Evolutionary conservation across 2,888 invertebrate genomes (phyloP).

Genomic region (Drosophila meridionalis): DNA sequence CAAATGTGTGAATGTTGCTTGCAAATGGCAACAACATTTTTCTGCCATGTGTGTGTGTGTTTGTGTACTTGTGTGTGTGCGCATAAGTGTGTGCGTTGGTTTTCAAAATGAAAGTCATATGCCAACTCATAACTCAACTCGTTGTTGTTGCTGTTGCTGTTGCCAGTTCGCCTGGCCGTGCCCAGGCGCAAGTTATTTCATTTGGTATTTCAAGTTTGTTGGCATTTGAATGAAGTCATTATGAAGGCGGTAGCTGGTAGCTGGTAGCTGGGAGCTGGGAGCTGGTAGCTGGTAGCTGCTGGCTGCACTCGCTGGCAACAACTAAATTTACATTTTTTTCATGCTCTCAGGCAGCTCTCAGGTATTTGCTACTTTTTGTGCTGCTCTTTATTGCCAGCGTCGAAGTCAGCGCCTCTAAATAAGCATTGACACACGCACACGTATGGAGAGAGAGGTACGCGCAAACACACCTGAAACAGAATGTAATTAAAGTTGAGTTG

Average conservation of each 20-base stretch:
- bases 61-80: constrained; percentile 26
- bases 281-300: constrained; percentile 19
- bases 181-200: constrained; percentile 77
- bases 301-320: constrained; percentile 57
- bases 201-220: constrained; percentile 81
- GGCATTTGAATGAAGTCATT: constrained; percentile 83
- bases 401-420: constrained; percentile 70
- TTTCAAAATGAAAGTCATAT: constrained; percentile 81
- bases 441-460: constrained; percentile 3
- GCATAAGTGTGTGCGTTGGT: constrained; percentile 40
- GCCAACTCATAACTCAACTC: constrained; percentile 77
- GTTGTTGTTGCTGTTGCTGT: constrained; percentile 58
- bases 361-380: constrained; percentile 60
- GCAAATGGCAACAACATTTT: constrained; percentile 70
- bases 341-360: constrained; percentile 25
- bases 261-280: neutral
- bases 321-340: constrained; percentile 70
- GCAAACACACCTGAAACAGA: constrained; percentile 60
- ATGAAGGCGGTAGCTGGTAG: constrained; percentile 65
- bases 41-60: constrained; percentile 17
- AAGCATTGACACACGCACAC: constrained; percentile 63
- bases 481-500: constrained; percentile 81
- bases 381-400: constrained; percentile 69
- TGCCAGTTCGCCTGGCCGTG: constrained; percentile 50
- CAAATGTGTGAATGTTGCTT: constrained; percentile 71